A percentile compares a stretch with the other conserved stretches of the same genome.
These are phyloP conservation scores for Troilus luridus DNA, from an alignment of 2,888 invertebrate species.

Conservation along the genomic window DNA sequence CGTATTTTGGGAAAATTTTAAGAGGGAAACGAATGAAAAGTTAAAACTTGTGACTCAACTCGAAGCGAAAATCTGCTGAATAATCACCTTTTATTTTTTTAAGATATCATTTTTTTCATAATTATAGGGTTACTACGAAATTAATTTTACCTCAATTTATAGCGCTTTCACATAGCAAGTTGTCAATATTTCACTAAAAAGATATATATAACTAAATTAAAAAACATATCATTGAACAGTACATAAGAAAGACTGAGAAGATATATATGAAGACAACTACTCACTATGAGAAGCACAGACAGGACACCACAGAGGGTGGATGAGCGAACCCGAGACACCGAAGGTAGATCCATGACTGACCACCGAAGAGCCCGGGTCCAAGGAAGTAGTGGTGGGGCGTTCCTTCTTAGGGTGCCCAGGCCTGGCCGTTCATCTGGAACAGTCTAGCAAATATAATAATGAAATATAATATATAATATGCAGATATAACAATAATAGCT, in stretches of 20 bases:
- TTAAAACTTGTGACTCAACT: no score
- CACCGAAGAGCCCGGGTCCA: neutral
- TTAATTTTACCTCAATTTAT: neutral
- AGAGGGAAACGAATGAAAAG: no score
- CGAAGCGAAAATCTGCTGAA: no score
- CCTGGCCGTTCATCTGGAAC: neutral
- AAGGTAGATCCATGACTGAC: constrained; percentile 24
- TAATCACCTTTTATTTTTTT: no score
- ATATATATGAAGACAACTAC: neutral
- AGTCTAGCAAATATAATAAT: neutral
- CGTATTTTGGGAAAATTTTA: no score
- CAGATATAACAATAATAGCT: no score
- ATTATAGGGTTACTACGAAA: neutral
- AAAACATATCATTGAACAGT: neutral
- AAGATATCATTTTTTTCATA: no score
- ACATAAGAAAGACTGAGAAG: neutral
- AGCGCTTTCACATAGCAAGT: neutral
- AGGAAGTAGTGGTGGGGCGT: neutral
- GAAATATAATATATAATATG: neutral
- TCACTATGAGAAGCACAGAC: neutral
- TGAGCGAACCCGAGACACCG: neutral
- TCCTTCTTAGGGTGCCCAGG: neutral
- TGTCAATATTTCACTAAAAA: neutral
- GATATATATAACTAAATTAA: no score
- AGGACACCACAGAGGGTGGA: neutral